Percentiles rank a stretch among this genome's conserved stretches.
These are phyloP conservation scores for Elegia similella DNA, from an alignment of 2,888 invertebrate genomes.

Conservation along the genomic window DNA sequence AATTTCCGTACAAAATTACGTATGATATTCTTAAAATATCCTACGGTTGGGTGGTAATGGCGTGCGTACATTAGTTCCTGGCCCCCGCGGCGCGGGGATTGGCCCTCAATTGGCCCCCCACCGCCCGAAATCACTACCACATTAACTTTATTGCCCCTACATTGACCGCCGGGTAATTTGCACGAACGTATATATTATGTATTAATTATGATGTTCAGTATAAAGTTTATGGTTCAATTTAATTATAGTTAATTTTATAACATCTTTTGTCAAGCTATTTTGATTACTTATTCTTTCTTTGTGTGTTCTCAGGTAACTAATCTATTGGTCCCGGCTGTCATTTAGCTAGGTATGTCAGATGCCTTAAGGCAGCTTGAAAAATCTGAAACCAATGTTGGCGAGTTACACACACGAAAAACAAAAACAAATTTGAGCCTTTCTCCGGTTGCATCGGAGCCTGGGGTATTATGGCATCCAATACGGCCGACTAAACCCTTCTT, in stretches of 20 bases:
- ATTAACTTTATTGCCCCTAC: conserved; percentile 57
- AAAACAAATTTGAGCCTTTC: no score
- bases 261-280: no score
- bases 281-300: no score
- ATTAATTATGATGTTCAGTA: conserved; percentile 4
- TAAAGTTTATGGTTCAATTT: not conserved
- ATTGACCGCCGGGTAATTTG: conserved; percentile 60
- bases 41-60: conserved; percentile 29
- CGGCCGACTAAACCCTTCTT: no score
- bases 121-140: conserved; percentile 53
- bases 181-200: conserved; percentile 26
- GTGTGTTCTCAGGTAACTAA: no score
- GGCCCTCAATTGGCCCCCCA: conserved; percentile 63
- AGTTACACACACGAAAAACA: no score
- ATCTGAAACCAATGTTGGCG: no score
- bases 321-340: no score
- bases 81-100: conserved; percentile 51
- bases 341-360: no score
- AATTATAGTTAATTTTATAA: not conserved
- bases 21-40: conserved; percentile 1
- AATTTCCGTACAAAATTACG: not conserved
- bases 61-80: conserved; percentile 48
- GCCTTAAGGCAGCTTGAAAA: no score
- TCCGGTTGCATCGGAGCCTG: no score
- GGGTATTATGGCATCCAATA: no score